Evolutionary conservation across 2,888 invertebrate genomes (phyloP).

Genomic region (Lasioglossum vierecki): DNA sequence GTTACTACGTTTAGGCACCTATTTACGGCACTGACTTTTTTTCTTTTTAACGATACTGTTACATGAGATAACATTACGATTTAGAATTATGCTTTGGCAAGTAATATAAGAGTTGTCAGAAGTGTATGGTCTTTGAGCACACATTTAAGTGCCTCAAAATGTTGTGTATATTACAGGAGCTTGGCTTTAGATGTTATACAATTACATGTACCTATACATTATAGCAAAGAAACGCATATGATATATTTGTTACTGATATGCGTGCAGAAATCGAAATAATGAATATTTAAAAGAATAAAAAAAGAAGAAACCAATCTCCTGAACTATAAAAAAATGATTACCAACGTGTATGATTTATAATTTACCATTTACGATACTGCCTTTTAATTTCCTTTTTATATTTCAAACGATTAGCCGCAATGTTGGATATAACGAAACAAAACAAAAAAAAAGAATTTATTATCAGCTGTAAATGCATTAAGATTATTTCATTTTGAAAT

Average conservation of each 20-base stretch:
- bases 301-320: constrained; percentile 81
- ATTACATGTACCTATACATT: constrained; percentile 83
- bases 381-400: constrained; percentile 78
- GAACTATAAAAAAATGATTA: constrained; percentile 70
- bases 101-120: constrained; percentile 75
- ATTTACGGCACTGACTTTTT: constrained; percentile 80
- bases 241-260: constrained; percentile 84
- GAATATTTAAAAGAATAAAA: constrained; percentile 75
- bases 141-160: constrained; percentile 84
- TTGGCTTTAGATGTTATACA: constrained; percentile 84
- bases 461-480: constrained; percentile 65
- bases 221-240: constrained; percentile 82
- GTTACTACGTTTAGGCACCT: constrained; percentile 71
- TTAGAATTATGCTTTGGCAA: constrained; percentile 82
- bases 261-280: constrained; percentile 81
- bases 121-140: constrained; percentile 82
- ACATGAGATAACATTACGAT: constrained; percentile 80
- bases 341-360: constrained; percentile 65
- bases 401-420: constrained; percentile 64
- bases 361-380: constrained; percentile 81
- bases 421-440: constrained; percentile 64
- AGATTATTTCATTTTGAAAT: constrained; percentile 66
- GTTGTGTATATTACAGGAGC: constrained; percentile 84
- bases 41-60: constrained; percentile 79
- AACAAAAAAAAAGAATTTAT: constrained; percentile 57